Base-by-base conservation (phyloP, 2,113 vertebrate genomes). In the Athene cunicularia region DNA sequence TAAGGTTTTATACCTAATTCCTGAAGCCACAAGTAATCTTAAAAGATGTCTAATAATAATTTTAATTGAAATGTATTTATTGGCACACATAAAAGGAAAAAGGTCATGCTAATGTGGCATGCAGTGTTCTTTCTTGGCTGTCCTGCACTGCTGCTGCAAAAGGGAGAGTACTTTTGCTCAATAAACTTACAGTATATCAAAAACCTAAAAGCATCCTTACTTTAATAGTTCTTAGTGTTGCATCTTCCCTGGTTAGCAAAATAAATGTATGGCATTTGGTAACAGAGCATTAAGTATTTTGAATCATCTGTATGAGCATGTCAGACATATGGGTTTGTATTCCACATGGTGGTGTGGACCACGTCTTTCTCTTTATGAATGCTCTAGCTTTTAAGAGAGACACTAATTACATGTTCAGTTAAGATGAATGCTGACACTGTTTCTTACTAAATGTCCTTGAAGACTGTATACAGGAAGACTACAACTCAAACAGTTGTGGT, bases 251-350 rank as follows among this genome's bases (percentile, higher is more conserved):
- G 13, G 15, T 91, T 97, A 94, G 86, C 95, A 97, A 60, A 32
- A 93, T 80, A 87, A 92, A 56, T 20, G 6, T 67, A 67, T 63
- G 80, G 45, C 94, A 94, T 98, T 97, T 98, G 96, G 94, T 88
- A 96, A 83, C 20, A 28, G 91, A 95, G 94, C 94, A 58, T 91
- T 97, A 90, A 88, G 58, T 95, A 88, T 97, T 94, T 80, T 96
- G 89, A 94, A 91, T 98, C 87, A 87, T 97, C 77, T 81, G 50
- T 91, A 66, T 81, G 87, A 83, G 86, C 45, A 8, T 71, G 92
- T 71, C 95, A 92, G 86, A 75, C 85, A 79, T 91, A 90, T 59
- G 53, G 87, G 82, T 88, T 97, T 91, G 28, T 81, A 56, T 90
- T 97, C 80, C 76, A 86, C 33, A 4, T 26, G 80, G 66, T 88